These are phyloP conservation scores for Neomorphus geoffroyi DNA, from an alignment of 2,797 vertebrate genomes.

Conservation along the genomic window DNA sequence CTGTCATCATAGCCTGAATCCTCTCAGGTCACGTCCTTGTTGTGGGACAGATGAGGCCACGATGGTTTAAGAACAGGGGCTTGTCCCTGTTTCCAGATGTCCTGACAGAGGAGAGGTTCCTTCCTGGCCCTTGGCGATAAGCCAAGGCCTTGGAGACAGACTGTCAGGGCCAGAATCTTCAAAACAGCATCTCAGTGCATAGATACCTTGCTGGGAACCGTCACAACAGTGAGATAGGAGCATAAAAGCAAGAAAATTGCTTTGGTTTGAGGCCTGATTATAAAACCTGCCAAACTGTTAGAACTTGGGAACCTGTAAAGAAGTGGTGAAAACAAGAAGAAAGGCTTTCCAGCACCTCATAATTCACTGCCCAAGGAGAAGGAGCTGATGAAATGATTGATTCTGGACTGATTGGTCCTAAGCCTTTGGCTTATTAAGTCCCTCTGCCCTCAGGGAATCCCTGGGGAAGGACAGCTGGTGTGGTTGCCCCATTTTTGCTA, in stretches of 20 bases:
- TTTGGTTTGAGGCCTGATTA: not conserved
- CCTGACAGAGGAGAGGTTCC: not conserved
- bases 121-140: not conserved
- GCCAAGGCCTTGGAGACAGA: not conserved
- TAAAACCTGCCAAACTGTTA: not conserved
- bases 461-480: not conserved
- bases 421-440: not conserved
- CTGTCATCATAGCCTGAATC: not conserved
- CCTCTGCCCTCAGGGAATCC: not conserved
- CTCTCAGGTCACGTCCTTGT: not conserved
- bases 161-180: not conserved
- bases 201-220: not conserved
- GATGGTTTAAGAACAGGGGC: not conserved
- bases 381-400: accelerated
- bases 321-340: not conserved
- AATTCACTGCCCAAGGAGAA: not conserved
- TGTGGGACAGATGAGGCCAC: not conserved
- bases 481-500: not conserved
- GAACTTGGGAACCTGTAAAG: not conserved
- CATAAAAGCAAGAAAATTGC: not conserved
- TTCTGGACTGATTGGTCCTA: not conserved
- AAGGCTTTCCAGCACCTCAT: not conserved
- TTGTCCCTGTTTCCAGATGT: not conserved
- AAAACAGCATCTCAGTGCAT: accelerated
- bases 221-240: not conserved